phyloP scores from a whole-genome alignment of 2,797 vertebrate genomes.

The Falco biarmicus region DNA sequence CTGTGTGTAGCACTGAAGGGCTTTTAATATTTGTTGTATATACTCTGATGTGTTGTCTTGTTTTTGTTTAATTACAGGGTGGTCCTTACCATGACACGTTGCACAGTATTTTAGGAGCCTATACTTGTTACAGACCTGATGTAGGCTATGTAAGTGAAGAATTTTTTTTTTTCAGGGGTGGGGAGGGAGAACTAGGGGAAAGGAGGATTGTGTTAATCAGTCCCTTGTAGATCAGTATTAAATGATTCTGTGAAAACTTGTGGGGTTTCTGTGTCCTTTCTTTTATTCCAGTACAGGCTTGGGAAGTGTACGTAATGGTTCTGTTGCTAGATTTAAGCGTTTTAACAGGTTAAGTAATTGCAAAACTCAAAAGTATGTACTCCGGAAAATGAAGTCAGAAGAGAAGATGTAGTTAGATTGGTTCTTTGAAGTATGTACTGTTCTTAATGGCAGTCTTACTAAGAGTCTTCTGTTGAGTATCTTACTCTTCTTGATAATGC shows the following conservation, averaged over 20 bases:
- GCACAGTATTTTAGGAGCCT: conserved; percentile 97
- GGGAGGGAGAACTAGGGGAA: background rate
- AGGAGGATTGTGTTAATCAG: background rate
- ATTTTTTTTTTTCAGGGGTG: background rate
- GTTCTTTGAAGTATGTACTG: background rate
- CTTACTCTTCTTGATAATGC: background rate
- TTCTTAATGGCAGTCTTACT: background rate
- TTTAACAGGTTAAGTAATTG: background rate
- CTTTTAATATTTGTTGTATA: background rate
- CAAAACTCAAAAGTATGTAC: background rate
- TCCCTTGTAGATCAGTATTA: background rate
- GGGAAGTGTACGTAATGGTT: background rate
- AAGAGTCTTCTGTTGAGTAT: background rate
- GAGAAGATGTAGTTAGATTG: background rate
- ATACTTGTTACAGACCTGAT: conserved; percentile 96
- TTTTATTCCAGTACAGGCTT: background rate
- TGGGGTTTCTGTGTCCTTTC: background rate
- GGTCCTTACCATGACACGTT: conserved; percentile 93
- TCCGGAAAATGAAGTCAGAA: background rate
- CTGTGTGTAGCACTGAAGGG: background rate
- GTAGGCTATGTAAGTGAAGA: conserved; percentile 93
- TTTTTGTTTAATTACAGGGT: conserved; percentile 81
- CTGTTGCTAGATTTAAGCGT: background rate
- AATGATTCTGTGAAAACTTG: background rate
- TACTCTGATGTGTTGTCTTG: background rate